A percentile compares a stretch with the other conserved stretches of the same genome.
Conservation (phyloP, 1,140 invertebrate species). For the Lepidotrigona ventralis region DNA sequence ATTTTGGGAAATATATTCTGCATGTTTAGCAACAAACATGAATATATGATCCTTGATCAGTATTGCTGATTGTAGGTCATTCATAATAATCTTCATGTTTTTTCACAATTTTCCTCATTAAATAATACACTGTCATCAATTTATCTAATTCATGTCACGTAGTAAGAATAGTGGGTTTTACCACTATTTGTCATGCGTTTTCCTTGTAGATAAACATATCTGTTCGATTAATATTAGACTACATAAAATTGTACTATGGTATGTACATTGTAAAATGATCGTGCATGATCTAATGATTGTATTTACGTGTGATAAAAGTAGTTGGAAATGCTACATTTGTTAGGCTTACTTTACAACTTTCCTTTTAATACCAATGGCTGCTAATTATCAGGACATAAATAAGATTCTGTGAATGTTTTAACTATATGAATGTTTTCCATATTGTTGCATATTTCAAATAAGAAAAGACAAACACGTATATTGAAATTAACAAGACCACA, state of each 20-base stretch:
- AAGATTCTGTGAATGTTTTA: background rate
- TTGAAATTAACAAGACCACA: conserved; percentile 5
- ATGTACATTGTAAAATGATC: background rate
- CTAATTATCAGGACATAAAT: background rate
- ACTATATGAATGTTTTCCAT: background rate
- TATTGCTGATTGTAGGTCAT: background rate
- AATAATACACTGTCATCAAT: background rate
- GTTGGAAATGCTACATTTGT: background rate
- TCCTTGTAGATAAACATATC: background rate
- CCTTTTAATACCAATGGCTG: background rate
- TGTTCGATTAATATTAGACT: background rate
- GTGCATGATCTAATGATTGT: background rate
- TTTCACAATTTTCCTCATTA: background rate
- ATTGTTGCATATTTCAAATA: background rate
- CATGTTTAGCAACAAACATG: background rate
- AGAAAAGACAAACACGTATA: background rate
- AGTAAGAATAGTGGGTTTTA: background rate
- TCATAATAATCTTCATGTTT: background rate
- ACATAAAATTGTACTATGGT: background rate
- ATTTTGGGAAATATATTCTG: background rate
- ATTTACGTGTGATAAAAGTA: background rate
- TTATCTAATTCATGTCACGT: background rate
- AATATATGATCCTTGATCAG: background rate
- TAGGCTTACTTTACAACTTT: background rate
- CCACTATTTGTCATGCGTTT: background rate